A percentile compares a stretch with the other conserved stretches of the same genome.
phyloP scores from a whole-genome alignment of 2,888 invertebrate genomes.

The Steinernema carpocapsae region DNA sequence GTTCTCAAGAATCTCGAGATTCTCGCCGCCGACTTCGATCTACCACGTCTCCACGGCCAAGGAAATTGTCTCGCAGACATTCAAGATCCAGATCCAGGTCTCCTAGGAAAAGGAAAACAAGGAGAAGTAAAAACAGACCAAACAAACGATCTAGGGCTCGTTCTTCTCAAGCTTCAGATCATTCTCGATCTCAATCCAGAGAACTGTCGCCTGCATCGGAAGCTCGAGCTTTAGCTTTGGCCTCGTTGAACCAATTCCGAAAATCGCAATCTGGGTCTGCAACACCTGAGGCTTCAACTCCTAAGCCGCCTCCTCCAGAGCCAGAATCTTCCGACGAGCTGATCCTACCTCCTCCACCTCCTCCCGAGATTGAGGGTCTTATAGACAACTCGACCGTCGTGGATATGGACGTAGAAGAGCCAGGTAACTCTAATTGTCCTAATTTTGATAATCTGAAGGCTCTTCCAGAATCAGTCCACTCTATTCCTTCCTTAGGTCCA shows the following conservation, averaged over 20 bases:
- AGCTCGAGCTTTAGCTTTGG: constrained; percentile 4
- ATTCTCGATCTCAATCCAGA: neutral
- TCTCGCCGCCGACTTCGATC: neutral
- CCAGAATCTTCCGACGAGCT: neutral
- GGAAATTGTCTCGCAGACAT: neutral
- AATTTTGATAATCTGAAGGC: neutral
- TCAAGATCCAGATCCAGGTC: neutral
- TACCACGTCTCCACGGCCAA: neutral
- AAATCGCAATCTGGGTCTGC: neutral
- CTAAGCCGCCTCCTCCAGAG: neutral
- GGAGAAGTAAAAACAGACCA: neutral
- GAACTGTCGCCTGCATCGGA: neutral
- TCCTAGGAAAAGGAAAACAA: neutral
- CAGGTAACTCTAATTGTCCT: neutral
- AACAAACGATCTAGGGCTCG: neutral
- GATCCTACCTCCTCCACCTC: neutral
- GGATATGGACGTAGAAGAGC: constrained; percentile 10
- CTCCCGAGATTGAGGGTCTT: neutral
- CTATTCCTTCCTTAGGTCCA: neutral
- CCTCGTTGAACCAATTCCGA: neutral
- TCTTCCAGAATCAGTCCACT: neutral
- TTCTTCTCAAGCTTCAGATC: neutral
- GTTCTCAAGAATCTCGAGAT: too few species aligned
- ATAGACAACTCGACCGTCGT: constrained; percentile 24
- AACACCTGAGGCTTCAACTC: neutral